Evolutionary conservation across 2,113 vertebrate genomes (phyloP).

Genomic region (Andinoacara biseriatus): DNA sequence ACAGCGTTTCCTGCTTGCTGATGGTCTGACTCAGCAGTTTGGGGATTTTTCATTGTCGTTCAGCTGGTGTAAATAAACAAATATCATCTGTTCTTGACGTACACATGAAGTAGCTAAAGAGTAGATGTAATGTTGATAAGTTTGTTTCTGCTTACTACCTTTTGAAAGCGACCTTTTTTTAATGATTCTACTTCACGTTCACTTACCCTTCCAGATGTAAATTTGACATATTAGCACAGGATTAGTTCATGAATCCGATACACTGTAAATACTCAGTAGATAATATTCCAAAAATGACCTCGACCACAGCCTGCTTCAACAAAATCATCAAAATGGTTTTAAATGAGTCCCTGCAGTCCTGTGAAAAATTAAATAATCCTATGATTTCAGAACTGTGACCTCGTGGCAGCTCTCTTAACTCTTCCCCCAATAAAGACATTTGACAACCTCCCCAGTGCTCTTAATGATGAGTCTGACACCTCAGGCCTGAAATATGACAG

Average conservation of each 20-base stretch:
- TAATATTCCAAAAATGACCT: background rate
- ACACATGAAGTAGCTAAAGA: background rate
- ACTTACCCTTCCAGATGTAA: background rate
- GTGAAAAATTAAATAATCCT: background rate
- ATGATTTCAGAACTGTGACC: no score
- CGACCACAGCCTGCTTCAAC: no score
- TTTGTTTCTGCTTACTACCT: background rate
- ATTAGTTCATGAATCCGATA: background rate
- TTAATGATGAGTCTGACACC: no score
- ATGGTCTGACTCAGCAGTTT: background rate
- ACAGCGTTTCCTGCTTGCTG: slow-evolving; percentile 24
- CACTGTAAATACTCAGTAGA: background rate
- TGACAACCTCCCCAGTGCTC: no score
- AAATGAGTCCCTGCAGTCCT: background rate
- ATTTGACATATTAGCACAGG: background rate
- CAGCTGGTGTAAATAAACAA: background rate
- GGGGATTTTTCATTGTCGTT: background rate
- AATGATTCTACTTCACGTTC: background rate
- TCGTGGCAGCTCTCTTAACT: background rate
- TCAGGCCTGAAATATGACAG: no score
- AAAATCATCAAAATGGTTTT: background rate
- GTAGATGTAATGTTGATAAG: background rate
- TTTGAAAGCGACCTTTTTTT: no score
- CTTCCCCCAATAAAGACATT: no score
- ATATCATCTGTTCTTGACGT: background rate